These are phyloP conservation scores for Distichodus sexfasciatus DNA, from an alignment of 2,797 vertebrate species.

Conservation along the genomic window DNA sequence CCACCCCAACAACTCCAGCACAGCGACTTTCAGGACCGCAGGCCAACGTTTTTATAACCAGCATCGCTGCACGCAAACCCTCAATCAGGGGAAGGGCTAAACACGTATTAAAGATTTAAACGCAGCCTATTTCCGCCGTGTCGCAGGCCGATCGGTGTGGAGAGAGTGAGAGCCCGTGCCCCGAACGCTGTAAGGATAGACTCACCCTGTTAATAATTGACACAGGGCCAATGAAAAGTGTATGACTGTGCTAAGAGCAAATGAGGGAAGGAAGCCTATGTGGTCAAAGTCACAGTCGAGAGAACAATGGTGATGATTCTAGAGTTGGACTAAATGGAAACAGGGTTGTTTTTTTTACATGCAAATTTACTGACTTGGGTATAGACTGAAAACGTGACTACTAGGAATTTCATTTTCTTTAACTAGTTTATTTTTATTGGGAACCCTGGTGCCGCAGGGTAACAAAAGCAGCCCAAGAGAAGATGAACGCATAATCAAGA, in stretches of 20 bases:
- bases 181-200: not conserved
- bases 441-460: too few relatives aligned
- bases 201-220: constrained; percentile 45
- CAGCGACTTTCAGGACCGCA: not conserved
- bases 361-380: too few relatives aligned
- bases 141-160: not conserved
- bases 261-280: constrained; percentile 1
- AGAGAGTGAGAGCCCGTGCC: not conserved
- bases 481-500: too few relatives aligned
- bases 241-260: constrained; percentile 19
- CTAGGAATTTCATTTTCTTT: too few relatives aligned
- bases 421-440: too few relatives aligned
- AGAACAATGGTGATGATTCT: too few relatives aligned
- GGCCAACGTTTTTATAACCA: not conserved
- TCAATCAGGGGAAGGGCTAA: not conserved
- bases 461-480: too few relatives aligned
- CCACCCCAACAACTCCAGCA: not conserved
- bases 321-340: too few relatives aligned
- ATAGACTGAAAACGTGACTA: too few relatives aligned
- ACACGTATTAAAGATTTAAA: constrained; percentile 29
- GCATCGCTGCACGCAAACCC: not conserved
- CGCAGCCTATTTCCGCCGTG: not conserved
- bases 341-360: too few relatives aligned
- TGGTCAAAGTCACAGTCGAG: not conserved
- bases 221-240: constrained; percentile 28